Conservation (phyloP, 2,797 vertebrate genomes). For the Astyanax mexicanus region DNA sequence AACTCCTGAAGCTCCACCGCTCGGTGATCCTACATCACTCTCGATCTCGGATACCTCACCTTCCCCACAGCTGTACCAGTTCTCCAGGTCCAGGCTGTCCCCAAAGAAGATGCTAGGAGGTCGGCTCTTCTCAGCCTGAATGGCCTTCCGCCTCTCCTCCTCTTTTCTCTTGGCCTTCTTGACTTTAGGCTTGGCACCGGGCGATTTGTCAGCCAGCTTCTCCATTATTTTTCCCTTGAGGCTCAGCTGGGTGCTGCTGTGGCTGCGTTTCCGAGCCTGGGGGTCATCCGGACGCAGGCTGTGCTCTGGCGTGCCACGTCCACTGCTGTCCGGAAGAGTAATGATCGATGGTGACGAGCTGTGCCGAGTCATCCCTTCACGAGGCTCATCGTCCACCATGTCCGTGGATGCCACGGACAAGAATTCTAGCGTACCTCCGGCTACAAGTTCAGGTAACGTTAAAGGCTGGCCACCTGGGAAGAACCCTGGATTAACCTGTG, state of each 20-base stretch:
- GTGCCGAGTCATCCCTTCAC: conserved; percentile 84
- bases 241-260: conserved; percentile 95
- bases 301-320: conserved; percentile 72
- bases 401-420: conserved; percentile 74
- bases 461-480: conserved; percentile 69
- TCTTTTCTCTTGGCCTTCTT: conserved; percentile 92
- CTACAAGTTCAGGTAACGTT: conserved; percentile 80
- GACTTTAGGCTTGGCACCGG: conserved; percentile 94
- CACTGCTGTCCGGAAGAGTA: conserved; percentile 78
- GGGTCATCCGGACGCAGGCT: conserved; percentile 76
- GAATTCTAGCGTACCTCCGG: conserved; percentile 84
- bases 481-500: conserved; percentile 64
- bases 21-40: conserved; percentile 93
- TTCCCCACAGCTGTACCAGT: conserved; percentile 99
- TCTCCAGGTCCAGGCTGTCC: conserved; percentile 96
- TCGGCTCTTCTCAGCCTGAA: conserved; percentile 84
- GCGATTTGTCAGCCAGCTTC: conserved; percentile 89
- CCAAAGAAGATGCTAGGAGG: conserved; percentile 95
- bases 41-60: conserved; percentile 99
- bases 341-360: conserved; percentile 93
- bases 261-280: conserved; percentile 89
- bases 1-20: conserved; percentile 65
- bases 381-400: conserved; percentile 65
- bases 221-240: conserved; percentile 93
- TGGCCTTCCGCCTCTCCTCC: conserved; percentile 83